Base-by-base conservation (phyloP, 2,888 invertebrate species). In the Caenorhabditis macrosperma region DNA sequence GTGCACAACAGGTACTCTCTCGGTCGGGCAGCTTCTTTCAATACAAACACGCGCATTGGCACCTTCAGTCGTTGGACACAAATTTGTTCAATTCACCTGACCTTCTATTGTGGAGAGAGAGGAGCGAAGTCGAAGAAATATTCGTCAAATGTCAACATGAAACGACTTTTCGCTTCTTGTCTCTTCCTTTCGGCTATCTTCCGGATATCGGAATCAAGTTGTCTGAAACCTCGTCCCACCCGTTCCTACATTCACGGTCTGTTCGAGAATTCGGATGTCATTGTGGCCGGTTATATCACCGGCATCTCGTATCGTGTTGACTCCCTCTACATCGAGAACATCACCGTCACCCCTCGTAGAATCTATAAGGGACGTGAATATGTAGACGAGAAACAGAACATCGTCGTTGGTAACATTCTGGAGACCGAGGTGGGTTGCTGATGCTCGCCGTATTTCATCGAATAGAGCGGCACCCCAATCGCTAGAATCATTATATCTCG, bases 361-460 rank as follows among this genome's bases (percentile, higher is more conserved):
- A 67, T 83, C 28, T 83, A 77, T 61, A 83, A 81, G 75, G 78
- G 81, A 12, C 24, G 54, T 2, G 79, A 78, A n/a, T 79, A 79
- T 44, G 20, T 79, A 20, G 61, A 68, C 24, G 63, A 52, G 17
- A 30, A 67, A 12, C 30, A 60, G 28, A 26, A 44, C 2, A 63
- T 74, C 15, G 52, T 38, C 2, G 54, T 79, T 5, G 17, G 60
- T 5, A 78, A 79, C 26, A n/a, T 74, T 22, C 48, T 64, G 28
- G 60, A 78, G 24, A 68, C 71, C 3, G 69, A 69, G 24, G 67
- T 67, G n/a, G 22, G 38, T 63, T 41, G n/a, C n/a, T n/a, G n/a
- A n/a, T n/a, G n/a, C n/a, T n/a, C n/a, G n/a, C n/a, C n/a, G n/a
- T n/a, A n/a, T n/a, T n/a, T n/a, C n/a, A n/a, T n/a, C n/a, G n/a